Evolutionary conservation across 2,888 invertebrate genomes (phyloP).

Genomic region (Rhabditoides inermis): DNA sequence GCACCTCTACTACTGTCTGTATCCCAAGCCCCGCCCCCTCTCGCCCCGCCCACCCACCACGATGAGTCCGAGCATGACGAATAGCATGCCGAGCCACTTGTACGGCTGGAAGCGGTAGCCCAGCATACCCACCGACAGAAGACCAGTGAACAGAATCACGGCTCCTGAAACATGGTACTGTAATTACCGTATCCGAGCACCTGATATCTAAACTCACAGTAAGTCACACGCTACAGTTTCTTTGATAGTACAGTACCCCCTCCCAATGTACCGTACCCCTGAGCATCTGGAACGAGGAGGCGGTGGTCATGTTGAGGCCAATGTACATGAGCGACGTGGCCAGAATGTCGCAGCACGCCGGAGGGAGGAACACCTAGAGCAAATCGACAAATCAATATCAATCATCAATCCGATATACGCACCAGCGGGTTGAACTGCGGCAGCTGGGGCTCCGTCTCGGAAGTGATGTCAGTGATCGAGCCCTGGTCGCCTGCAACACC

Average conservation of each 20-base stretch:
- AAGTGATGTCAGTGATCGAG: slow-evolving; percentile 27
- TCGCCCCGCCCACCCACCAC: too few species aligned
- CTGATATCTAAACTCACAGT: too few species aligned
- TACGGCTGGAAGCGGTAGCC: slow-evolving; percentile 55
- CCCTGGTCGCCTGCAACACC: slow-evolving; percentile 24
- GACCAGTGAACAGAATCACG: slow-evolving; percentile 78
- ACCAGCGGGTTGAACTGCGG: slow-evolving; percentile 69
- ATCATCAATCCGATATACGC: too few species aligned
- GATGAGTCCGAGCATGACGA: slow-evolving; percentile 53
- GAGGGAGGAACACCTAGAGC: slow-evolving; percentile 69
- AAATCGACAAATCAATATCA: neutral
- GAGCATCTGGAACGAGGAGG: slow-evolving; percentile 91
- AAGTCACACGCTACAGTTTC: too few species aligned
- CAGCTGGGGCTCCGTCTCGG: slow-evolving; percentile 54
- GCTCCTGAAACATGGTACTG: slow-evolving; percentile 60
- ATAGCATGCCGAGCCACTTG: slow-evolving; percentile 56
- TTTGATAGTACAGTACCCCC: neutral
- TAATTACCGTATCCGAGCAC: too few species aligned
- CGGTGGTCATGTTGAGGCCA: slow-evolving; percentile 80
- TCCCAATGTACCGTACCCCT: too few species aligned
- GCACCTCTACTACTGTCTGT: too few species aligned
- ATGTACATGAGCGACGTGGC: slow-evolving; percentile 83
- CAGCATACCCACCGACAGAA: slow-evolving; percentile 75
- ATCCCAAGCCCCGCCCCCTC: too few species aligned
- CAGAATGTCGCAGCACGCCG: slow-evolving; percentile 79